Evolutionary conservation across 2,797 vertebrate species (phyloP).

Genomic region (Pseudomugil gertrudae): DNA sequence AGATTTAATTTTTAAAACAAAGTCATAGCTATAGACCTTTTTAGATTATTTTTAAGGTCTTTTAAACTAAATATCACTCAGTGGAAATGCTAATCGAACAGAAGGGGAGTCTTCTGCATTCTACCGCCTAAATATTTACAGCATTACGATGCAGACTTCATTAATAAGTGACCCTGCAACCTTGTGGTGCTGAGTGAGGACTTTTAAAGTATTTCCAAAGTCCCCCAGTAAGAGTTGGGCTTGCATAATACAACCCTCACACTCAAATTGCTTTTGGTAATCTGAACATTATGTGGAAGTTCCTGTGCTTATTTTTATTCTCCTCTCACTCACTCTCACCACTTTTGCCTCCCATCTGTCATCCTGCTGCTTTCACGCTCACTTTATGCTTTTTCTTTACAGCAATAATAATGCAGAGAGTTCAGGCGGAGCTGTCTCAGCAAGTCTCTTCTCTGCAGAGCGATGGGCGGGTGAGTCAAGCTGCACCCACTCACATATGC

Average conservation of each 20-base stretch:
- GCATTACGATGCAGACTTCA: neutral
- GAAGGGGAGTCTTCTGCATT: neutral
- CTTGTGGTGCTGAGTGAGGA: constrained; percentile 29
- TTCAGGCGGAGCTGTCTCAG: constrained; percentile 93
- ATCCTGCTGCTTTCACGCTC: constrained; percentile 29
- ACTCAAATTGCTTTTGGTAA: constrained; percentile 5
- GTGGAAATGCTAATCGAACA: neutral
- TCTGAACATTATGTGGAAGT: constrained; percentile 12
- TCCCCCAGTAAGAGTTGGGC: constrained; percentile 15
- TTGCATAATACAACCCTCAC: constrained; percentile 7
- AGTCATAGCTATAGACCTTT: neutral
- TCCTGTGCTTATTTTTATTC: neutral
- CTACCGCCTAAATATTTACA: neutral
- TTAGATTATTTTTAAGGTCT: neutral
- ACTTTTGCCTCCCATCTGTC: constrained; percentile 10
- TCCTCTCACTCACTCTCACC: neutral
- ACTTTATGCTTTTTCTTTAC: constrained; percentile 10
- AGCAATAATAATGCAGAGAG: constrained; percentile 92
- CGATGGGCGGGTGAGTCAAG: constrained; percentile 90
- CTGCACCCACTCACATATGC: constrained; percentile 45
- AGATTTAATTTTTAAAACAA: neutral
- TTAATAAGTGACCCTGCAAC: constrained; percentile 19
- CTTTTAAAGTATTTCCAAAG: constrained; percentile 11
- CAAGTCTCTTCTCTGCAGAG: constrained; percentile 93
- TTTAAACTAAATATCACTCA: neutral